These are phyloP conservation scores for Myocastor coypus DNA, from an alignment of 2,113 vertebrate genomes.

Conservation along the genomic window DNA sequence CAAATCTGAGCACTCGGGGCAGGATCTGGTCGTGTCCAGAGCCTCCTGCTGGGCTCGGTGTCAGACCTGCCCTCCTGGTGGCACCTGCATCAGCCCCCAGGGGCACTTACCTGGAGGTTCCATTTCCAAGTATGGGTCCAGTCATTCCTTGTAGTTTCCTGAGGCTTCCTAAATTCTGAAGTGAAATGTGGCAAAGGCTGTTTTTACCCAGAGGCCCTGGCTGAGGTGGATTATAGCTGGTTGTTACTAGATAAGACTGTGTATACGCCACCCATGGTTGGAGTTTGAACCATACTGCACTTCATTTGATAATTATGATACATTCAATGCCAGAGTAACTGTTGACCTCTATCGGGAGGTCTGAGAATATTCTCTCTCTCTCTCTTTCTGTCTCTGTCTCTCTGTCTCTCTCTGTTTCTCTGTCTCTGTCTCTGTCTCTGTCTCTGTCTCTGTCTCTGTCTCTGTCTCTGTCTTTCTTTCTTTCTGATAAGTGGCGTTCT, in stretches of 20 bases:
- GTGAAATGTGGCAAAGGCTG: background rate
- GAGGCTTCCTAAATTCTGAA: background rate
- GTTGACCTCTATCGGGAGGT: background rate
- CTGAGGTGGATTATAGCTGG: background rate
- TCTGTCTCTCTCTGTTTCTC: background rate
- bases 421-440: background rate
- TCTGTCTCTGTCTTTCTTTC: background rate
- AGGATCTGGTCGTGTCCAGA: background rate
- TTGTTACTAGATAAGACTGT: background rate
- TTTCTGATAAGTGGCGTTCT: background rate
- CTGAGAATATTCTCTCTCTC: background rate
- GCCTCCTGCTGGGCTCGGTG: background rate
- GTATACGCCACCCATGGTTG: background rate
- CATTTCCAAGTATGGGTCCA: background rate
- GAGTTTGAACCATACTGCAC: background rate
- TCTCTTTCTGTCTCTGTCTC: background rate
- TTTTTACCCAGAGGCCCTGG: background rate
- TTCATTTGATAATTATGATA: slow-evolving; percentile 41
- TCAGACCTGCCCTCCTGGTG: background rate
- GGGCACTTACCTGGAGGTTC: background rate
- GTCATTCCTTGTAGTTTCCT: background rate
- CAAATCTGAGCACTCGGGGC: background rate
- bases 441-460: background rate
- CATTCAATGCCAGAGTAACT: slow-evolving; percentile 8
- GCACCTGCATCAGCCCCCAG: background rate